Conservation (phyloP, 2,797 vertebrate genomes). For the Oryzias dopingdopingensis region DNA sequence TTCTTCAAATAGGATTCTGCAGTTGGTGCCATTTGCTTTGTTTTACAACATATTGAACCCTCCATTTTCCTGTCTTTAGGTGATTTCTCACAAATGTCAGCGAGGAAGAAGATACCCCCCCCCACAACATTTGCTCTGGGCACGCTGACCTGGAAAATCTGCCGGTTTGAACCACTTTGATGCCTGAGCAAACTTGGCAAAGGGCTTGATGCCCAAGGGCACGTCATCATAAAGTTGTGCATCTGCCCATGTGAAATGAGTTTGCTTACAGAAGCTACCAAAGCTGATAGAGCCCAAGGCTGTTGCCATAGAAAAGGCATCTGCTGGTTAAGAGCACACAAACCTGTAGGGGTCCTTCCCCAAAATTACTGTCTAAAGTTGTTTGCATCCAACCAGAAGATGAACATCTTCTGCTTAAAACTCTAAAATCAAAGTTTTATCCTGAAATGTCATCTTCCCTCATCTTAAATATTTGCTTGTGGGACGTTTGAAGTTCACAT, state of each 20-base stretch:
- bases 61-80: slow-evolving; percentile 2
- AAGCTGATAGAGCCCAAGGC: slow-evolving; percentile 21
- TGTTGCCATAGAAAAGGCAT: slow-evolving; percentile 22
- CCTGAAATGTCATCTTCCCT: too few species aligned
- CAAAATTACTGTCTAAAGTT: too few species aligned
- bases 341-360: too few species aligned
- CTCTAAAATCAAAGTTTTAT: too few species aligned
- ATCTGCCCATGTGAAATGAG: slow-evolving; percentile 43
- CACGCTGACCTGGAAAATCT: slow-evolving; percentile 49
- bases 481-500: too few species aligned
- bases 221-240: slow-evolving; percentile 41
- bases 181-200: slow-evolving; percentile 41
- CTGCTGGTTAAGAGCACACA: slow-evolving; percentile 8
- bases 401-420: too few species aligned
- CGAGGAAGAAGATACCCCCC: slow-evolving; percentile 4
- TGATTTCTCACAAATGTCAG: slow-evolving; percentile 30
- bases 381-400: too few species aligned
- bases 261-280: slow-evolving; percentile 30
- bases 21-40: not conserved
- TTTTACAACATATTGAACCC: not conserved
- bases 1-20: not conserved
- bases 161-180: slow-evolving; percentile 43
- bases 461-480: too few species aligned
- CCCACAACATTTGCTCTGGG: slow-evolving; percentile 15
- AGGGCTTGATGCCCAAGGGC: slow-evolving; percentile 25